Evolutionary conservation across 2,888 invertebrate species (phyloP).

Genomic region (Macaria liturata): DNA sequence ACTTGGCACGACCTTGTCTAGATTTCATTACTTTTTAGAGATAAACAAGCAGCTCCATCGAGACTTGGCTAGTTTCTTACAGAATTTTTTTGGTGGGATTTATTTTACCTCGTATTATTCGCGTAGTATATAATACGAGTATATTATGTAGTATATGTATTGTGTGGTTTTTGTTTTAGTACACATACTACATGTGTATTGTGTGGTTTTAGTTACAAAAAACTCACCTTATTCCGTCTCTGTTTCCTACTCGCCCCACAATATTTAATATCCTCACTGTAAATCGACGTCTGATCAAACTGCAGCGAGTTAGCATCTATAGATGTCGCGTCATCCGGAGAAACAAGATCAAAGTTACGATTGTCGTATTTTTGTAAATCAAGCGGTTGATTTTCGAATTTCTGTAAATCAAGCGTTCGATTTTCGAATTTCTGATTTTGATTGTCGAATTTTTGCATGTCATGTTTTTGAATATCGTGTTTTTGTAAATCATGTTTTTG

Average conservation of each 20-base stretch:
- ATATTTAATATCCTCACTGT: constrained; percentile 64
- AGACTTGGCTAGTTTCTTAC: too few species aligned
- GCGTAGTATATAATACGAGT: too few species aligned
- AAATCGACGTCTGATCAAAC: constrained; percentile 60
- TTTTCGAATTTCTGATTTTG: constrained; percentile 16
- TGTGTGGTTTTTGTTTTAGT: too few species aligned
- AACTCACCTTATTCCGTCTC: constrained; percentile 48
- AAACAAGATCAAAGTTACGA: constrained; percentile 34
- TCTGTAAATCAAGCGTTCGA: background rate
- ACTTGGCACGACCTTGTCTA: too few species aligned
- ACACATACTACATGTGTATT: too few species aligned
- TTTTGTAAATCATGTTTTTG: background rate
- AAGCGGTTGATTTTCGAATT: background rate
- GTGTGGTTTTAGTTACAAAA: too few species aligned
- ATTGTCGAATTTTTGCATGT: constrained; percentile 29
- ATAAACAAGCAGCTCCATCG: too few species aligned
- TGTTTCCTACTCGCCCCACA: constrained; percentile 65
- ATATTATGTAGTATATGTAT: too few species aligned
- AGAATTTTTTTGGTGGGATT: too few species aligned
- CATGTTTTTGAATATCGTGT: too few species aligned
- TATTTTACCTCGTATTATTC: too few species aligned
- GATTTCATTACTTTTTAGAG: too few species aligned
- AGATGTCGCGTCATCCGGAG: constrained; percentile 58
- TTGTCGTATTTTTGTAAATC: constrained; percentile 22
- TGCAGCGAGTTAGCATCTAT: constrained; percentile 64